These are phyloP conservation scores for Bicyclus anynana DNA, from an alignment of 1,140 invertebrate genomes.

Conservation along the genomic window DNA sequence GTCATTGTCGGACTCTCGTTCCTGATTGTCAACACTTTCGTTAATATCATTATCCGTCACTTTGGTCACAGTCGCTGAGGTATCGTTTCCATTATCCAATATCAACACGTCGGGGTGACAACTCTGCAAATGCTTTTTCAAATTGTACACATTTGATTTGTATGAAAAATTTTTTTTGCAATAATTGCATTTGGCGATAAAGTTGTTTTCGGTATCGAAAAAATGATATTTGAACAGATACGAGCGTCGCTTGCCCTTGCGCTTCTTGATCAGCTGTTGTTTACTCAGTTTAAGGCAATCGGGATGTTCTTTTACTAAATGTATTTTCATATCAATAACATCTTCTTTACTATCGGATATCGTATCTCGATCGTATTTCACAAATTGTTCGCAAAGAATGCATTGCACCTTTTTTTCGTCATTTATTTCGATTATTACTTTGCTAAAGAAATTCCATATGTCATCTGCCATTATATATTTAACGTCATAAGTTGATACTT, in stretches of 20 bases:
- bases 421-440: neutral
- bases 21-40: no score
- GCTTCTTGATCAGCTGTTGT: no score
- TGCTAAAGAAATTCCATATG: neutral
- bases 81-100: no score
- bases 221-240: no score
- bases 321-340: neutral
- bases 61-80: no score
- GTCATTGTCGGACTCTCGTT: no score
- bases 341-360: no score
- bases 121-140: neutral
- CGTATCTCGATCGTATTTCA: neutral
- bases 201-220: neutral
- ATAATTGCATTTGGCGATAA: neutral
- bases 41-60: no score
- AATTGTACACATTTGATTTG: neutral
- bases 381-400: neutral
- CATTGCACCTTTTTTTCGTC: neutral
- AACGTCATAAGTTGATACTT: no score
- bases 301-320: neutral
- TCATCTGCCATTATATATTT: neutral
- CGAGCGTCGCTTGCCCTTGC: no score
- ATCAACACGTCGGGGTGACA: neutral
- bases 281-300: no score
- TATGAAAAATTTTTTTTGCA: neutral